Evolutionary conservation across 1,140 invertebrate genomes (phyloP).

Genomic region (Bactericera cockerelli): DNA sequence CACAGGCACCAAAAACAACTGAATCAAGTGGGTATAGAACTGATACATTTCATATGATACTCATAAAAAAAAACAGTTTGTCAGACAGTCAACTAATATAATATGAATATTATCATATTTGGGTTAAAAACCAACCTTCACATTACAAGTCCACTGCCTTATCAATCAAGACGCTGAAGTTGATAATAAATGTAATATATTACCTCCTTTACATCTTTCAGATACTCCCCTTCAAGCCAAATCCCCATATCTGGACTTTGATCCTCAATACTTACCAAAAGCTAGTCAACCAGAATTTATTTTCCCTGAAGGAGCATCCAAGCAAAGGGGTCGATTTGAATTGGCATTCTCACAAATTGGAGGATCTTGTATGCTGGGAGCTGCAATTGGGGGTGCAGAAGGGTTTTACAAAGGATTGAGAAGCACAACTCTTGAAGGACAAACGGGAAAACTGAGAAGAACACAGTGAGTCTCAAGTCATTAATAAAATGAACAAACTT

Average conservation of each 20-base stretch:
- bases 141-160: too few species aligned
- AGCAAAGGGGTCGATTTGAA: slow-evolving; percentile 68
- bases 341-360: slow-evolving; percentile 88
- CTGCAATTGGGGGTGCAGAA: slow-evolving; percentile 60
- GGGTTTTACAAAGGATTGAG: slow-evolving; percentile 75
- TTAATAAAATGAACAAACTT: too few species aligned
- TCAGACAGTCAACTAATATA: too few species aligned
- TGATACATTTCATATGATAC: too few species aligned
- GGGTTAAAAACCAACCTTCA: too few species aligned
- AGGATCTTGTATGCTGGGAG: slow-evolving; percentile 67
- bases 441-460: slow-evolving; percentile 71
- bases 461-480: slow-evolving; percentile 57
- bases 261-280: slow-evolving; percentile 59
- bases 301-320: slow-evolving; percentile 71
- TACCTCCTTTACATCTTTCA: slow-evolving; percentile 9
- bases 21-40: too few species aligned
- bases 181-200: too few species aligned
- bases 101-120: too few species aligned
- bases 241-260: slow-evolving; percentile 85
- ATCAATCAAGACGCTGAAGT: too few species aligned
- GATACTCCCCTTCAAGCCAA: slow-evolving; percentile 8
- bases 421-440: slow-evolving; percentile 64
- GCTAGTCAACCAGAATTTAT: slow-evolving; percentile 80
- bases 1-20: too few species aligned
- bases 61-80: too few species aligned